These are phyloP conservation scores for Phrynocephalus vlangalii DNA, from an alignment of 2,797 vertebrate species.

Conservation along the genomic window DNA sequence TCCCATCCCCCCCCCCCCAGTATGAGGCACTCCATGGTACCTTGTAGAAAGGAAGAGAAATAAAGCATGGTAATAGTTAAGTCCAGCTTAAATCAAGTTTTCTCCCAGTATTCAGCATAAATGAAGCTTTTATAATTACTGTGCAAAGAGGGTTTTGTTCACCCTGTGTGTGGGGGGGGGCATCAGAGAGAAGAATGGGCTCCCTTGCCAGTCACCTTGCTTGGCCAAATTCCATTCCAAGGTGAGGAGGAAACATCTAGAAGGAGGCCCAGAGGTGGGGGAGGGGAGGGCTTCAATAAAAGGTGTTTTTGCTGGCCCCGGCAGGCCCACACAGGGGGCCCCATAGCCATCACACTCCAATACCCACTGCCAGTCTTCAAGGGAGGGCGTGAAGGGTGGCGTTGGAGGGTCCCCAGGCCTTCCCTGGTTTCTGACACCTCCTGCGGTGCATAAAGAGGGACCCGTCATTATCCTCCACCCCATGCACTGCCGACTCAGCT, in stretches of 20 bases:
- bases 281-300: background rate
- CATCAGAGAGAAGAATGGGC: background rate
- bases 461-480: background rate
- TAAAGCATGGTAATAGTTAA: background rate
- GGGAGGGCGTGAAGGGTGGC: fast-evolving
- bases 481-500: slow-evolving; percentile 7
- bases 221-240: background rate
- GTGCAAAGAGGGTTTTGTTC: too few species aligned
- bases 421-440: slow-evolving; percentile 24
- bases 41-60: background rate
- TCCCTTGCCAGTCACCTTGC: too few species aligned
- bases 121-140: background rate
- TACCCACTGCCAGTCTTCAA: background rate
- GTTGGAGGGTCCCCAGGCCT: background rate
- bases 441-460: slow-evolving; percentile 17
- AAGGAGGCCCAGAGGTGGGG: too few species aligned
- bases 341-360: background rate
- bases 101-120: too few species aligned
- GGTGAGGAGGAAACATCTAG: too few species aligned
- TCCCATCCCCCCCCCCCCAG: too few species aligned
- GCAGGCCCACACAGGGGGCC: background rate
- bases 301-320: background rate
- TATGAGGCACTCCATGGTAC: too few species aligned
- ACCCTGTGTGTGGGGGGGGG: background rate
- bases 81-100: background rate